phyloP scores from a whole-genome alignment of 2,797 vertebrate genomes.

The Ispidina picta region DNA sequence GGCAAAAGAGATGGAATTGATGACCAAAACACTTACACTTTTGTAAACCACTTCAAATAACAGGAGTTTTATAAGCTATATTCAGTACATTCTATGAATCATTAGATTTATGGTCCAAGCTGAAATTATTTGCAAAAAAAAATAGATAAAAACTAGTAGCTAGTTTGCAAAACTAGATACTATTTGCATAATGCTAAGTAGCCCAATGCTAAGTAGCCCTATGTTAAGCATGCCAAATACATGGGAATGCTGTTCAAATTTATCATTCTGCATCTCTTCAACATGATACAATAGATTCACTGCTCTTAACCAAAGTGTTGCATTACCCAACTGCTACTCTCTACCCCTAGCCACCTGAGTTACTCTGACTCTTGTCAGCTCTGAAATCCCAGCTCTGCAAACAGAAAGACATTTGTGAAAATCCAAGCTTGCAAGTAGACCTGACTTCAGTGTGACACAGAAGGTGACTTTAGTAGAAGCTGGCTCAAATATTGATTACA shows the following conservation, averaged over 20 bases:
- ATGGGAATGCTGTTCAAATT: neutral
- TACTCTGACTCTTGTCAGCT: neutral
- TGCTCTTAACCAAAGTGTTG: neutral
- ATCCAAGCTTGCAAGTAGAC: neutral
- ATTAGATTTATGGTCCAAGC: neutral
- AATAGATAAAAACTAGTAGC: too few species aligned
- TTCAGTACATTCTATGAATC: neutral
- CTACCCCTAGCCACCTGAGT: neutral
- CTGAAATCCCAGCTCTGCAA: neutral
- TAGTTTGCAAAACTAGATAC: neutral
- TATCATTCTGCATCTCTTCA: neutral
- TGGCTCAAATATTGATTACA: neutral
- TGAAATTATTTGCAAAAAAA: neutral
- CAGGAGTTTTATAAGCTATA: neutral
- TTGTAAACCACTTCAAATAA: neutral
- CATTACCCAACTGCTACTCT: neutral
- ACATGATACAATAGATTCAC: neutral
- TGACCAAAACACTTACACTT: neutral
- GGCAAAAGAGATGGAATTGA: neutral
- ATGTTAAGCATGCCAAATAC: neutral
- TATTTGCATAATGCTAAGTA: neutral
- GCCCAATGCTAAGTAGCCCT: too few species aligned
- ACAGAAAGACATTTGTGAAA: neutral
- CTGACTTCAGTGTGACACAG: neutral
- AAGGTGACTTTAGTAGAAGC: neutral